Base-by-base conservation (phyloP, 2,888 invertebrate species). In the Scaptomyza tumidula region DNA sequence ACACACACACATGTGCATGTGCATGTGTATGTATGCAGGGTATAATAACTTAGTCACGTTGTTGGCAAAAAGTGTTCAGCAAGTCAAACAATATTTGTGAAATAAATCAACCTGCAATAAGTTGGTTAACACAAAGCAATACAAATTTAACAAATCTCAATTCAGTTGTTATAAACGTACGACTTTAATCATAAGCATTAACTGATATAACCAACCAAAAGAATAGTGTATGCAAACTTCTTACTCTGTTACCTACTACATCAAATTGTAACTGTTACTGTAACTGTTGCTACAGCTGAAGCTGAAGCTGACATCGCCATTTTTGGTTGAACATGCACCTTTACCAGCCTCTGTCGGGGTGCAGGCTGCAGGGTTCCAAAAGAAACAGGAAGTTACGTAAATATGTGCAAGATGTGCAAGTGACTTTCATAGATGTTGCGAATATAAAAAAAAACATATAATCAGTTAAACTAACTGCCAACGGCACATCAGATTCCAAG, bases 301-400 rank as follows among this genome's bases (percentile, higher is more conserved):
- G 52, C 41, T 27, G 29, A n/a, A 46, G 45, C 29, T 46, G 46
- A 52, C 65, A 65, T 16, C 41, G 71, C 72, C 59, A 71, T 71
- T 71, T 71, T 65, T 29, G 29, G 65, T 71, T 59, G 27, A 44
- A 64, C 46, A 55, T 50, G 57, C 71, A 62, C 71, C 70, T 44
- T 5, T 9, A 37, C 37, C 37, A 39, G 14, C 39, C 39, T 39
- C 39, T 14, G 6, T 6, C 27, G 29, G 29, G 29, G 29, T 27
- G n/a, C n/a, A n/a, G 29, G 29, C 2, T 3, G 29, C 2, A 6
- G 37, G 37, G 2, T n/a, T 37, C 3, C 3, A 39, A 39, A 39
- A 39, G 39, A 39, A 39, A 14, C 7, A 14, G 2, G 7, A 39
- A 39, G n/a, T 37, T 37, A 24, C 24, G 24, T 24, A 24, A 24